Evolutionary conservation across 2,113 vertebrate species (phyloP), one percentile per base, ranked within the genome.

Genomic region (Pelusios castaneus): DNA sequence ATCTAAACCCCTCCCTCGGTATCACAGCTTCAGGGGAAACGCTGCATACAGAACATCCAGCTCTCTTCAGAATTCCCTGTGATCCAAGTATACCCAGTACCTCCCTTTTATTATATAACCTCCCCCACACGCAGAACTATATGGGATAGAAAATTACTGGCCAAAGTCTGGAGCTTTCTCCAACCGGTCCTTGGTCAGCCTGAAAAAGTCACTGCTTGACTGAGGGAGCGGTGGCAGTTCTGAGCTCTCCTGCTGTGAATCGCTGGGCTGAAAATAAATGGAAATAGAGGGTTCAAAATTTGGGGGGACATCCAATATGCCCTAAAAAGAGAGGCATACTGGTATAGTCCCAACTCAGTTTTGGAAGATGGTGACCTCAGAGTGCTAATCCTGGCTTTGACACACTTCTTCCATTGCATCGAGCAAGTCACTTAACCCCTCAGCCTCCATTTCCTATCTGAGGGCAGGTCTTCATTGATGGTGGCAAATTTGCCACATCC

Each of bases 151-250:
- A 70, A 38, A 70, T 70, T 70, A 70, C 63, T 70, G 34, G 63
- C 34, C 34, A 70, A 67, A 70, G 63, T 38, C n/a, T 70, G n/a
- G n/a, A 70, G 22, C 63, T 38, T 70, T 8, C n/a, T 38, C 84
- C 75, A 17, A 83, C 89, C 41, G 87, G 80, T 87, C 84, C 92
- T 85, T 52, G 80, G 87, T 73, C 63, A 84, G 22, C 92, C 86
- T 91, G 88, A 94, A 94, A 93, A 96, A 92, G 92, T 96, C 92
- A 95, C 94, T 95, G 87, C 80, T 51, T 85, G 38, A 88, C 92
- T 93, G 90, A 93, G 85, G 85, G 56, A 54, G 41, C 91, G 89
- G 6, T 91, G 82, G 88, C 91, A 89, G 25, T 63, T 94, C 54
- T 91, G 56, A 92, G 87, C 94, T 89, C 87, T 76, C 41, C 41